Conservation (phyloP, 2,113 vertebrate genomes). For the Lepisosteus osseus region DNA sequence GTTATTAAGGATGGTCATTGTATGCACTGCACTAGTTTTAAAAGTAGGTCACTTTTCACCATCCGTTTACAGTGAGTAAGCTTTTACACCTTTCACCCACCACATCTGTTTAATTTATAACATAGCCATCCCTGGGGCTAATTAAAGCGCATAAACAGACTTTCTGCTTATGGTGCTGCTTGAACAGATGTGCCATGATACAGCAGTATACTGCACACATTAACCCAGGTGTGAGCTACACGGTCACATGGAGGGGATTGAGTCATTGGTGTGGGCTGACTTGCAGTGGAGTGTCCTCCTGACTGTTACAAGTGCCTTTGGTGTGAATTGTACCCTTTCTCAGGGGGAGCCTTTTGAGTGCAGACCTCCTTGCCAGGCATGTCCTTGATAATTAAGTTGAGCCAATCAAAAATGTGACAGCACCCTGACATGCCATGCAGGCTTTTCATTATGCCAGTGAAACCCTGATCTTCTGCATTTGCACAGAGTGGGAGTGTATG, state of each 20-base stretch:
- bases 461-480: too few species aligned
- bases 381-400: slow-evolving; percentile 2
- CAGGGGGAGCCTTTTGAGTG: slow-evolving; percentile 16
- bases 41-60: slow-evolving; percentile 31
- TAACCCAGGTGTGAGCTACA: too few species aligned
- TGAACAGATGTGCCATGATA: too few species aligned
- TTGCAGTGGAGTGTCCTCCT: too few species aligned
- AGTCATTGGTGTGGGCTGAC: too few species aligned
- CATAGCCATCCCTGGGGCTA: slow-evolving; percentile 26
- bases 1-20: not conserved
- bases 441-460: too few species aligned
- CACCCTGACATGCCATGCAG: not conserved
- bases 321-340: slow-evolving; percentile 23
- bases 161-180: too few species aligned
- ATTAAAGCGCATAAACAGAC: slow-evolving; percentile 22
- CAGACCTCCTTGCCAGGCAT: slow-evolving; percentile 15
- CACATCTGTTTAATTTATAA: slow-evolving; percentile 31
- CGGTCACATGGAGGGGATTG: too few species aligned
- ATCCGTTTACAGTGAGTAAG: slow-evolving; percentile 16
- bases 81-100: slow-evolving; percentile 9
- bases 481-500: too few species aligned
- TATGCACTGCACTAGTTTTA: slow-evolving; percentile 25
- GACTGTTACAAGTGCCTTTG: not conserved
- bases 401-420: not conserved
- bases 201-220: too few species aligned